Evolutionary conservation across 2,888 invertebrate species (phyloP).

Genomic region (Iphiclides podalirius): DNA sequence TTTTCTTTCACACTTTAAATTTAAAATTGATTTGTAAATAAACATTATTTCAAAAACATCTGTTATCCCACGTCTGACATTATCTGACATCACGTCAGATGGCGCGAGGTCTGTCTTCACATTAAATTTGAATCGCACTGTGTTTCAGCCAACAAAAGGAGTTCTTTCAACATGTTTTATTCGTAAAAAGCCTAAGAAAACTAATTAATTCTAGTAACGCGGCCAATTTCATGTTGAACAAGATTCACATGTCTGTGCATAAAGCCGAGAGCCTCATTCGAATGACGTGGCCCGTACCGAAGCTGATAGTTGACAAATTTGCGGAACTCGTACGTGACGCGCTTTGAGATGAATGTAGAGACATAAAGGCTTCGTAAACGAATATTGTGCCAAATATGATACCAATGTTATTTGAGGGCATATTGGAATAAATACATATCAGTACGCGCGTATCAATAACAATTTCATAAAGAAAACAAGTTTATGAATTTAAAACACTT

Average conservation of each 20-base stretch:
- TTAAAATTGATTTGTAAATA: too few species aligned
- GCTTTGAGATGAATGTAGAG: constrained; percentile 23
- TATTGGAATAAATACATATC: not conserved
- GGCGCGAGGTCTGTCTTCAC: too few species aligned
- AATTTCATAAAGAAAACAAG: too few species aligned
- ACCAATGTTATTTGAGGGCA: constrained; percentile 12
- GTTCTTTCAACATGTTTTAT: not conserved
- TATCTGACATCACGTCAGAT: too few species aligned
- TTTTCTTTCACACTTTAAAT: too few species aligned
- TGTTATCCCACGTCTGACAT: too few species aligned
- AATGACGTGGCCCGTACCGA: constrained; percentile 37
- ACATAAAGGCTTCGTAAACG: constrained; percentile 18
- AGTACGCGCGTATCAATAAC: too few species aligned
- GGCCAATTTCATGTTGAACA: constrained; percentile 22
- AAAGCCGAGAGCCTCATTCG: constrained; percentile 42
- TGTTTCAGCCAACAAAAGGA: not conserved
- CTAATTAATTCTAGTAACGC: constrained; percentile 15
- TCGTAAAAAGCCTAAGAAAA: not conserved
- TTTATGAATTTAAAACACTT: too few species aligned
- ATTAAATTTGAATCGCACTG: too few species aligned
- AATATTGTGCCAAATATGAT: constrained; percentile 17
- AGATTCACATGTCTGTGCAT: constrained; percentile 32
- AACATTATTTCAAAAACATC: too few species aligned
- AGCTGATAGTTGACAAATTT: constrained; percentile 59
- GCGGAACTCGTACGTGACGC: constrained; percentile 55